Evolutionary conservation across 2,797 vertebrate species (phyloP).

Genomic region (Stomatorhinus walkeri): DNA sequence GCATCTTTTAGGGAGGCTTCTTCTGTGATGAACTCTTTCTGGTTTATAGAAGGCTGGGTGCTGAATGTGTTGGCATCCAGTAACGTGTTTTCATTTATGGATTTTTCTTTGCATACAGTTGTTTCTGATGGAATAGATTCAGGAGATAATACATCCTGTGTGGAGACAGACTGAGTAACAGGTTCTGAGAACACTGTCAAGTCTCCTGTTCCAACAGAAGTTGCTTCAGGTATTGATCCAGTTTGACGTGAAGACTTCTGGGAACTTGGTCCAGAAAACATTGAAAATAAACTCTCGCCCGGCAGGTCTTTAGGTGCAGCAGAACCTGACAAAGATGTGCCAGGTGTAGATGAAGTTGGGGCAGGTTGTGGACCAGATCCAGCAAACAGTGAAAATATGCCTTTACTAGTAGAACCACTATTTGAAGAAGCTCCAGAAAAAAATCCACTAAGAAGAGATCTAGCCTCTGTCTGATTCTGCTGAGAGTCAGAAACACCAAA

Average conservation of each 20-base stretch:
- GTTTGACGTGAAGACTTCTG: slow-evolving; percentile 23
- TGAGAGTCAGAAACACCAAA: slow-evolving; percentile 25
- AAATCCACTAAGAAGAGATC: slow-evolving; percentile 30
- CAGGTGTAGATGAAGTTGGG: slow-evolving; percentile 28
- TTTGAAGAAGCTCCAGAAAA: slow-evolving; percentile 15
- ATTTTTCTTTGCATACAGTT: not conserved
- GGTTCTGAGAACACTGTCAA: slow-evolving; percentile 55
- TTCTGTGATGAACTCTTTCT: slow-evolving; percentile 5
- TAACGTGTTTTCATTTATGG: not conserved
- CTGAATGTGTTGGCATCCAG: slow-evolving; percentile 49
- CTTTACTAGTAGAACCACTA: slow-evolving; percentile 33
- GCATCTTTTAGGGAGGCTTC: slow-evolving; percentile 28
- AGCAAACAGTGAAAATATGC: slow-evolving; percentile 11
- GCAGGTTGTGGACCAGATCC: not conserved
- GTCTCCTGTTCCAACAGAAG: slow-evolving; percentile 42
- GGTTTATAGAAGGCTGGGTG: slow-evolving; percentile 29
- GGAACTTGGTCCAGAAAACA: slow-evolving; percentile 32
- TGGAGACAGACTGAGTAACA: slow-evolving; percentile 31
- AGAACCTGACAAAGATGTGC: slow-evolving; percentile 25
- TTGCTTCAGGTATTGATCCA: slow-evolving; percentile 29
- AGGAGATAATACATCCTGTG: slow-evolving; percentile 29
- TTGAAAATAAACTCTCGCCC: slow-evolving; percentile 31
- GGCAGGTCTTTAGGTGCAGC: slow-evolving; percentile 30
- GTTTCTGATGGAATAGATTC: not conserved
- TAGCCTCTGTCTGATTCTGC: slow-evolving; percentile 33